Conservation (phyloP, 2,113 vertebrate genomes). For the Eulacestoma nigropectus region DNA sequence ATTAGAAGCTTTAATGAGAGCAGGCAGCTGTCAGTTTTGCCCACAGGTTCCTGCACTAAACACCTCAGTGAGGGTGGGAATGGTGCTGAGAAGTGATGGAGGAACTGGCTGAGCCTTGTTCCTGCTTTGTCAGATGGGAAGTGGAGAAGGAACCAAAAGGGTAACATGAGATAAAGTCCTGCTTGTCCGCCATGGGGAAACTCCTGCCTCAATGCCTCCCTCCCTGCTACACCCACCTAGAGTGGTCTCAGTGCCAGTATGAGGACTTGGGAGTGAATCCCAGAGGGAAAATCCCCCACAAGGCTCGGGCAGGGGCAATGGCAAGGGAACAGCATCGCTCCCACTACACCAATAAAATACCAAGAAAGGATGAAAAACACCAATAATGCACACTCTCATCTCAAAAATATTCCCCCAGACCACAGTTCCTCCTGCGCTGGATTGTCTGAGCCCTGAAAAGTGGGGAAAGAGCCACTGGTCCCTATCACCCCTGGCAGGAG, state of each 20-base stretch:
- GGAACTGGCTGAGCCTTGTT: neutral
- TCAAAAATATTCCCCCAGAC: neutral
- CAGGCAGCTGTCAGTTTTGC: neutral
- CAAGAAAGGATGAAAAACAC: neutral
- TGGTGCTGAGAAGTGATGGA: accelerated
- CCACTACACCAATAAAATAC: neutral
- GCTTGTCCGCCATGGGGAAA: neutral
- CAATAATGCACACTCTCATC: neutral
- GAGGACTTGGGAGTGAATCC: neutral
- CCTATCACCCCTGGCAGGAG: neutral
- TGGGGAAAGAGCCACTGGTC: neutral
- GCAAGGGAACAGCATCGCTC: accelerated
- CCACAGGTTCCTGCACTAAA: neutral
- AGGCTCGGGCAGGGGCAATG: neutral
- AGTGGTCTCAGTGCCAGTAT: accelerated
- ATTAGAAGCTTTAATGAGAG: neutral
- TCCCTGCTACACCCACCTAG: neutral
- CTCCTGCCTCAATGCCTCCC: neutral
- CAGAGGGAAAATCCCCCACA: neutral
- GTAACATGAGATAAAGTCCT: accelerated
- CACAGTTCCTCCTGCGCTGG: neutral
- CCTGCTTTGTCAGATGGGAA: neutral
- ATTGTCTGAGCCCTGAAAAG: neutral
- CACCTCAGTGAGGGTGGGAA: neutral
- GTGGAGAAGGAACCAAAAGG: neutral